Evolutionary conservation across 2,888 invertebrate genomes (phyloP), one percentile per base, ranked within the genome.

Genomic region (Corbicula japonica): DNA sequence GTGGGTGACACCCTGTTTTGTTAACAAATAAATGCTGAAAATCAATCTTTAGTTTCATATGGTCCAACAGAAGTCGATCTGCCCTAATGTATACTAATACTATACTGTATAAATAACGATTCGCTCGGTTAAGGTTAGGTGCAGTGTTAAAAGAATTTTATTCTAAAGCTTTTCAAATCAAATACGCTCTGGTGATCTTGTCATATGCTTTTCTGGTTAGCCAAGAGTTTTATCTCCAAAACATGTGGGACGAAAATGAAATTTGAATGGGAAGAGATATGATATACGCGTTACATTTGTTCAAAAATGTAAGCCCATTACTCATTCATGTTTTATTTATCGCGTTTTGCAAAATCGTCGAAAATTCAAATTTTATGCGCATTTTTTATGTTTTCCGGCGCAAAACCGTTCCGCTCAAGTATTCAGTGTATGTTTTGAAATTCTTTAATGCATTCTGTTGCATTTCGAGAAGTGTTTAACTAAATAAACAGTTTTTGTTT

Each of bases 111-210:
- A 32, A 41, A 41, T 52, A 18, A 66, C 38, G 66, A 38, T 66
- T 54, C 18, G 66, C 21, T 66, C 34, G 38, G 35, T 74, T 52
- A 41, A 69, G 75, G 75, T 69, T 75, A 61, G 75, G 75, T 75
- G 41, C 48, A 66, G 38, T 41, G 44, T 61, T 50, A 38, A 56
- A 60, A 28, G 41, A 54, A 62, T 76, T 76, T 28, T 54, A 76
- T 63, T 70, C 63, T 58, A 46, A 52, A 50, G 66, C 66, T 62
- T 70, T 77, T 78, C 73, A 78, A 78, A 78, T 78, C 54, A 74
- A 58, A 60, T 41, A 69, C 76, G 76, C 76, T 69, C 58, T 41
- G 63, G 3, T 76, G 76, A 48, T 69, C 76, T 48, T 70, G 76
- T 76, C 76, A 63, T 56, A 76, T 65, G 71, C 41, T 52, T 23